phyloP scores from a whole-genome alignment of 2,113 vertebrate genomes.

The Pangasianodon gigas region DNA sequence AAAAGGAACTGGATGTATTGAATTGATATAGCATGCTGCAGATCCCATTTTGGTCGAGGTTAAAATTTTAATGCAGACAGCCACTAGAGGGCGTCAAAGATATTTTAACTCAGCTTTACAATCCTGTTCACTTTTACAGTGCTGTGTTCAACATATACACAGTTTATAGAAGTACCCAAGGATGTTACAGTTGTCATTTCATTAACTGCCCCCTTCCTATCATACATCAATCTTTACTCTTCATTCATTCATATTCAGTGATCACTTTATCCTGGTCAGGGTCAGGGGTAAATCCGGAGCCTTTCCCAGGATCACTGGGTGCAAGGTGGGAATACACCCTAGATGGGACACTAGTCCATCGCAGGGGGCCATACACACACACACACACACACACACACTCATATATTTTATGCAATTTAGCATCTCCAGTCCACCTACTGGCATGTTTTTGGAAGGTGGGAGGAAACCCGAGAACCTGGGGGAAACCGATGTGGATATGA shows the following conservation, averaged over 20 bases:
- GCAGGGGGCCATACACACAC: too few relatives aligned
- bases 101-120: not conserved
- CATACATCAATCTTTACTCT: not conserved
- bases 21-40: too few relatives aligned
- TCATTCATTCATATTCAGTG: not conserved
- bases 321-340: too few relatives aligned
- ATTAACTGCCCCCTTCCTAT: not conserved
- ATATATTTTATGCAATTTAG: too few relatives aligned
- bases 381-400: too few relatives aligned
- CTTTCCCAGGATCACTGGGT: not conserved
- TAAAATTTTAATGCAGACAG: not conserved
- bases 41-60: too few relatives aligned
- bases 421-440: not conserved
- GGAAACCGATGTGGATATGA: not conserved
- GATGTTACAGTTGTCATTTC: not conserved
- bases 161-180: not conserved
- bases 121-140: not conserved
- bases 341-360: too few relatives aligned
- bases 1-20: not conserved
- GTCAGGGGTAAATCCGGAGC: not conserved
- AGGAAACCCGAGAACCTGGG: not conserved
- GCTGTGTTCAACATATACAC: not conserved
- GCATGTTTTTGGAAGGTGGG: not conserved
- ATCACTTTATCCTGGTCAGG: not conserved
- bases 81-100: not conserved